phyloP scores from a whole-genome alignment of 92 coral and sea anemone species.

The Parazoanthus swiftii region DNA sequence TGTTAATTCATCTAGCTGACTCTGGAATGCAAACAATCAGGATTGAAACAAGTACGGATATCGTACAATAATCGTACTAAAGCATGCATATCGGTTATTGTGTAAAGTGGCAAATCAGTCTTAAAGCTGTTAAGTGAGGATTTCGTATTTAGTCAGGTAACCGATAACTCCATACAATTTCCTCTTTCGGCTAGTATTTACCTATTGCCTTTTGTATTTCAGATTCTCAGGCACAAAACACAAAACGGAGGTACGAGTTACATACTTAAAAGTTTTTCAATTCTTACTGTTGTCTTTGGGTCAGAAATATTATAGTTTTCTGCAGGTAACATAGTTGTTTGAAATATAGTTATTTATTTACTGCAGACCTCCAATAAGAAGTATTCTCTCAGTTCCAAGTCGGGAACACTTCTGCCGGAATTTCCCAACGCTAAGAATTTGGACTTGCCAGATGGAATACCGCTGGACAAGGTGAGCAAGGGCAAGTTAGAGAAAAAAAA shows the following conservation, averaged over 20 bases:
- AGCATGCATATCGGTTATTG: too few species aligned
- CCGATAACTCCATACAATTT: background rate
- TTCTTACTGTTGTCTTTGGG: background rate
- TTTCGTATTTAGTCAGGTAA: too few species aligned
- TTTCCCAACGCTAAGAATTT: conserved; percentile 81
- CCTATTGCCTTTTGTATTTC: background rate
- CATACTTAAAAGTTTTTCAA: background rate
- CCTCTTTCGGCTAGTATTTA: background rate
- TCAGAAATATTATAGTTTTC: background rate
- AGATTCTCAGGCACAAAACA: conserved; percentile 86
- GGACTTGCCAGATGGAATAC: conserved; percentile 70
- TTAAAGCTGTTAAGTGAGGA: too few species aligned
- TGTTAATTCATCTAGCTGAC: too few species aligned
- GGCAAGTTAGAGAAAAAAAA: too few species aligned
- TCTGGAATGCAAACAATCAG: too few species aligned
- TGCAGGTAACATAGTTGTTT: background rate
- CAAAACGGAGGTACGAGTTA: conserved; percentile 56
- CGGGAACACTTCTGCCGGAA: conserved; percentile 85
- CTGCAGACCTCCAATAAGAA: conserved; percentile 58
- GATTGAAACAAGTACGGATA: too few species aligned
- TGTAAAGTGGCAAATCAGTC: too few species aligned
- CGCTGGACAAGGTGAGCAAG: conserved; percentile 77
- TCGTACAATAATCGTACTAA: too few species aligned
- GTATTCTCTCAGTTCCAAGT: conserved; percentile 78
- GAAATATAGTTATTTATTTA: background rate